Percentiles rank a stretch among this genome's conserved stretches.
These are phyloP conservation scores for Brachyptera risi DNA, from an alignment of 2,888 invertebrate genomes.

Conservation along the genomic window DNA sequence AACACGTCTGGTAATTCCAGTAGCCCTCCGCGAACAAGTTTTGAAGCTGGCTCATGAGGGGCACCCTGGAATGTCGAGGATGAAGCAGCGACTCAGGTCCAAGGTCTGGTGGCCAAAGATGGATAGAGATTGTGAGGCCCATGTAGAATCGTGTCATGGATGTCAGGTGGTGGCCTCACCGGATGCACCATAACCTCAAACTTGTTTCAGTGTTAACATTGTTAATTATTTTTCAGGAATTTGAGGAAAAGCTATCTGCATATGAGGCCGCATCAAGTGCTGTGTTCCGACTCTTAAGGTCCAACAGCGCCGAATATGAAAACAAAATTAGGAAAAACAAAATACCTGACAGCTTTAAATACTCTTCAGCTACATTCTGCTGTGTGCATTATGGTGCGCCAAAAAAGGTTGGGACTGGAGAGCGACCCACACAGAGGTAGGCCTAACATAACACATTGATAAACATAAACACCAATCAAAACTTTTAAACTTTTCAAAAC, in stretches of 20 bases:
- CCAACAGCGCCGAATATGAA: not conserved
- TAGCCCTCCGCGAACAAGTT: not conserved
- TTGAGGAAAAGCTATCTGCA: not conserved
- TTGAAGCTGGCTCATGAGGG: not conserved
- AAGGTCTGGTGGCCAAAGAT: slow-evolving; percentile 31
- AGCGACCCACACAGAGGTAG: no score
- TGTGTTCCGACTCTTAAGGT: not conserved
- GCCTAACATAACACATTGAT: no score
- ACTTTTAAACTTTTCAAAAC: not conserved
- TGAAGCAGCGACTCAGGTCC: not conserved
- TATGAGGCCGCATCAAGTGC: not conserved
- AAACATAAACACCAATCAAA: no score
- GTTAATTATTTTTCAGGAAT: not conserved
- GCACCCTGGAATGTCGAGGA: not conserved
- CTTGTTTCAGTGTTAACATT: no score
- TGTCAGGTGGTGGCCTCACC: slow-evolving; percentile 31
- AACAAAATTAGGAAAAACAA: not conserved
- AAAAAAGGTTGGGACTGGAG: no score
- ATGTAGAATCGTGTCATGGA: not conserved
- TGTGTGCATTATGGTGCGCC: not conserved
- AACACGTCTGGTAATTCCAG: not conserved
- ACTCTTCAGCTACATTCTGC: not conserved
- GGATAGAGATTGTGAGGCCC: not conserved
- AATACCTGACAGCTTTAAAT: not conserved
- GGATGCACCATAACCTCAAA: slow-evolving; percentile 31